Evolutionary conservation across 1,140 invertebrate species (phyloP), one percentile per base, ranked within the genome.

Genomic region (Chlorops oryzae): DNA sequence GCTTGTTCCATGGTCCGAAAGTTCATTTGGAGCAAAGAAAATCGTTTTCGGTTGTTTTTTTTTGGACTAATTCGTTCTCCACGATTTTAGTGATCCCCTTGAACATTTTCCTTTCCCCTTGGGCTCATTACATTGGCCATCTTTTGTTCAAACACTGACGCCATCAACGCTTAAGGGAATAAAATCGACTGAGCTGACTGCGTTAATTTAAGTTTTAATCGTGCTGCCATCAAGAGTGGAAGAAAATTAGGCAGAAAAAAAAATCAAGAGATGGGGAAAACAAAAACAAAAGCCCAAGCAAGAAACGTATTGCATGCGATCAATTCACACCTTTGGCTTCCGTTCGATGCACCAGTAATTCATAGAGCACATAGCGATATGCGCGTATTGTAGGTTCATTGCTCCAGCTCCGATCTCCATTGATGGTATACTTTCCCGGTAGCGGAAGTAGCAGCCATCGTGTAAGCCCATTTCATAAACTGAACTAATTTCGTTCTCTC

Each of bases 331-430:
- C 48, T 37, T 34, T 18, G n/a, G 34, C 35, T 13, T 17, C 24
- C 1, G 17, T 21, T 18, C 42, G 40, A 21, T 34, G 21, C 23
- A 51, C 59, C 18, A 58, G 22, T 40, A 80, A 74, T 52, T 80
- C 78, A 61, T 79, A 80, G 10, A 80, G 62, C 52, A 80, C 73
- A 9, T 75, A 74, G 22, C 78, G 73, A 21, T 76, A 65, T 80
- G 79, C 2, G 79, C 74, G 56, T 76, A 80, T n/a, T n/a, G n/a
- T n/a, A n/a, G n/a, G 78, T 75, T 52, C 74, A 72, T 24, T 80
- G 77, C 27, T 65, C 62, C 20, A 69, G 37, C 21, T 56, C 52
- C 2, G n/a, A n/a, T 18, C n/a, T 52, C 59, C 3, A 58, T 22
- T 21, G 5, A 32, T 5, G 20, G 39, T 12, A 56, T 60, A n/a